phyloP scores from a whole-genome alignment of 2,113 vertebrate species.

The Lamprotornis superbus region DNA sequence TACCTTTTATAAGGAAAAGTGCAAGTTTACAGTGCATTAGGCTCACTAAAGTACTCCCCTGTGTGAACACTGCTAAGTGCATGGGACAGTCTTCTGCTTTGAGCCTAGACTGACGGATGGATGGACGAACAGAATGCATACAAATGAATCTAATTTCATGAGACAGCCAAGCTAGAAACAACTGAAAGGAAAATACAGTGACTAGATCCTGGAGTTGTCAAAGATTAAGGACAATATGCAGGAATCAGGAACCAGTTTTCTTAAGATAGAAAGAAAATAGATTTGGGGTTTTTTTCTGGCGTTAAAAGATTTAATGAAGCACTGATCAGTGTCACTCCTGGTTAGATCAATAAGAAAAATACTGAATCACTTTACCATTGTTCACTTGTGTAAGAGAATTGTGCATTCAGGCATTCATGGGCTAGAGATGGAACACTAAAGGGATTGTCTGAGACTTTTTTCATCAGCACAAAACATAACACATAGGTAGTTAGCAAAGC shows the following conservation, averaged over 20 bases:
- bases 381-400: neutral
- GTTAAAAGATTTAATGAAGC: constrained; percentile 28
- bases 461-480: neutral
- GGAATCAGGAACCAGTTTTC: neutral
- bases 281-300: neutral
- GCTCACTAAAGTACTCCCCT: neutral
- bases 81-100: neutral
- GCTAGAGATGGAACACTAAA: neutral
- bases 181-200: neutral
- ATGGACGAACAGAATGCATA: neutral
- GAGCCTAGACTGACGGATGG: neutral
- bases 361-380: neutral
- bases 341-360: constrained; percentile 49
- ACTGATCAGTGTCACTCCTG: constrained; percentile 22
- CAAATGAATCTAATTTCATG: neutral
- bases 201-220: neutral
- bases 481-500: neutral
- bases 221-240: neutral
- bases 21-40: neutral
- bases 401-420: neutral
- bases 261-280: constrained; percentile 9
- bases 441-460: neutral
- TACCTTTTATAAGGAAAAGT: neutral
- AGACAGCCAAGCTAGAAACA: neutral
- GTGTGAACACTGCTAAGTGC: neutral